Percentiles rank a stretch among this genome's conserved stretches.
Evolutionary conservation across 2,888 invertebrate genomes (phyloP).

Genomic region (Brachyopa scutellaris): DNA sequence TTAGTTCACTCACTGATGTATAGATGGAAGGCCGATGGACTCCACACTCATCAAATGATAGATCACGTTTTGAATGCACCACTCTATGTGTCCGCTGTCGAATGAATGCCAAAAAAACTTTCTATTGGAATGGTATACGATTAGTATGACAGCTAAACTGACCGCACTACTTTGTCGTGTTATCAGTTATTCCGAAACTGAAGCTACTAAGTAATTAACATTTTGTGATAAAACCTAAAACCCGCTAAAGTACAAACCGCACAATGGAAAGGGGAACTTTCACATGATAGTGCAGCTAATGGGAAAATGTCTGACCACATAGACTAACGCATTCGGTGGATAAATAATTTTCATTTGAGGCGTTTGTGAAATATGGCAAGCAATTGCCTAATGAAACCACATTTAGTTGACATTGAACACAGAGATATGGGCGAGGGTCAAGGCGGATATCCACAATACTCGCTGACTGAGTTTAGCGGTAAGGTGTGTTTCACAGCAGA

Average conservation of each 20-base stretch:
- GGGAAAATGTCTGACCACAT: constrained; percentile 3
- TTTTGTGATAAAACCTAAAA: not conserved
- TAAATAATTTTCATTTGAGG: not conserved
- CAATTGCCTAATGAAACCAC: not conserved
- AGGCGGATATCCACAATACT: no score
- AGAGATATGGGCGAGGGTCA: not conserved
- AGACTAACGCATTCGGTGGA: not conserved
- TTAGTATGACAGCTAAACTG: not conserved
- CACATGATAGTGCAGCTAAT: not conserved
- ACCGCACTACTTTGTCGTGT: constrained; percentile 13
- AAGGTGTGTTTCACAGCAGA: no score
- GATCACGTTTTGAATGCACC: constrained; percentile 1
- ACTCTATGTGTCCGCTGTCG: not conserved
- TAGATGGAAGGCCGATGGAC: no score
- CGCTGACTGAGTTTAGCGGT: no score
- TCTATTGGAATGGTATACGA: not conserved
- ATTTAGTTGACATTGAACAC: constrained; percentile 10
- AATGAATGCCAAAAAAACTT: constrained; percentile 15
- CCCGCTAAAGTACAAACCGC: no score
- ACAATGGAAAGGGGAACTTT: not conserved
- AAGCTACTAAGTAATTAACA: constrained; percentile 31
- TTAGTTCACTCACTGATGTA: not conserved
- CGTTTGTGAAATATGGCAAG: not conserved
- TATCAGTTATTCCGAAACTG: constrained; percentile 9
- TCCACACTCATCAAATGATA: no score